Percentiles rank a stretch among this genome's conserved stretches.
phyloP scores from a whole-genome alignment of 1,140 invertebrate genomes.

The Ylistrum balloti region DNA sequence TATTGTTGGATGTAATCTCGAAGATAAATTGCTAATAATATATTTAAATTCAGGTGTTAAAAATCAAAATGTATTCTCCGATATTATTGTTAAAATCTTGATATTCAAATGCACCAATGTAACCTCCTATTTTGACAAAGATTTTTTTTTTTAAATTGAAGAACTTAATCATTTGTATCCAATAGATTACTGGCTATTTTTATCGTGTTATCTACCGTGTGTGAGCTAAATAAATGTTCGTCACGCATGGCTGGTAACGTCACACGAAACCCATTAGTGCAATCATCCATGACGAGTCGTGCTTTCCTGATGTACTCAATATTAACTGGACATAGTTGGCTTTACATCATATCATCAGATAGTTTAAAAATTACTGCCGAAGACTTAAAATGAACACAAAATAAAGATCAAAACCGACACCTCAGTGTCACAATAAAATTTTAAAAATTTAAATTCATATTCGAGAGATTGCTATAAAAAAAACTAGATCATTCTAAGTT shows the following conservation, averaged over 20 bases:
- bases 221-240: conserved; percentile 13
- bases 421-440: too few species aligned
- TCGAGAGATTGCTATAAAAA: not conserved
- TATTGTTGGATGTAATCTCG: not conserved
- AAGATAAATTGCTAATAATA: conserved; percentile 40
- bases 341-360: not conserved
- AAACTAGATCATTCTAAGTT: too few species aligned
- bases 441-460: too few species aligned
- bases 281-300: not conserved
- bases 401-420: not conserved
- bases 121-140: not conserved
- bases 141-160: conserved; percentile 23
- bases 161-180: conserved; percentile 27
- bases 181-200: conserved; percentile 21
- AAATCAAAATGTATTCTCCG: not conserved
- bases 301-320: not conserved
- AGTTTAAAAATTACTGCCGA: too few species aligned
- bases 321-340: not conserved
- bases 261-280: conserved; percentile 30
- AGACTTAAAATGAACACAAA: too few species aligned
- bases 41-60: conserved; percentile 29
- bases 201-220: not conserved
- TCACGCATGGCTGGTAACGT: not conserved
- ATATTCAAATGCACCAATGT: conserved; percentile 16
- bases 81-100: not conserved